Base-by-base conservation (phyloP, 2,797 vertebrate species). In the Manis javanica region DNA sequence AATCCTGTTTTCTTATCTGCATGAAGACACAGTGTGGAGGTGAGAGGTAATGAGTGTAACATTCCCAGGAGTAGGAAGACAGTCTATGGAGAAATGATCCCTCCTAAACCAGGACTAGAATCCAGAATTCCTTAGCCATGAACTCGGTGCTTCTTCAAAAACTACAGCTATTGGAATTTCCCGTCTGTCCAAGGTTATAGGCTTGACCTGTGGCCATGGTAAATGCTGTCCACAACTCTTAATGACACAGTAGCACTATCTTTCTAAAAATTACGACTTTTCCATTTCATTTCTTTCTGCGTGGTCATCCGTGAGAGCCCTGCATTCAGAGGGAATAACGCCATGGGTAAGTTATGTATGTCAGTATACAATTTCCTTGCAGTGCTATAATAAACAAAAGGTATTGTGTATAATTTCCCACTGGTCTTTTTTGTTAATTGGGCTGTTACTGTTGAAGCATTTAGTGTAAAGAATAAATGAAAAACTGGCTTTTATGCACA, bases 381-480 rank as follows among this genome's bases (percentile, higher is more conserved):
- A 75, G 81, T 94, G 82, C 79, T 66, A 81, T 64, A 95, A 98
- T 97, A 98, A 97, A 96, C 97, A 96, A 69, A 96, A 96, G 96
- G 69, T 69, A 87, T 87, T 55, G 85, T 92, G 95, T 87, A 57
- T 96, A 93, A 96, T 98, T 98, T 95, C 97, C 96, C 97, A 82
- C 95, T 39, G 97, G 94, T 94, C 96, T 66, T 71, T 95, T 94
- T 92, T 97, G 97, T 97, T 98, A 98, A 98, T 98, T 97, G 94
- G 91, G 90, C 96, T 97, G 86, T 95, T 93, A 87, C 94, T 87
- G 74, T 37, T 29, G 82, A 86, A 96, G 85, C 74, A 95, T 94
- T 92, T 97, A 92, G 97, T 94, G 96, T 10, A 49, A 95, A 66
- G 95, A 98, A 97, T 93, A 97, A 97, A 97, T 96, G 97, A 94